Evolutionary conservation across 2,888 invertebrate species (phyloP), one percentile per base, ranked within the genome.

Genomic region (Nomada hirtipes): DNA sequence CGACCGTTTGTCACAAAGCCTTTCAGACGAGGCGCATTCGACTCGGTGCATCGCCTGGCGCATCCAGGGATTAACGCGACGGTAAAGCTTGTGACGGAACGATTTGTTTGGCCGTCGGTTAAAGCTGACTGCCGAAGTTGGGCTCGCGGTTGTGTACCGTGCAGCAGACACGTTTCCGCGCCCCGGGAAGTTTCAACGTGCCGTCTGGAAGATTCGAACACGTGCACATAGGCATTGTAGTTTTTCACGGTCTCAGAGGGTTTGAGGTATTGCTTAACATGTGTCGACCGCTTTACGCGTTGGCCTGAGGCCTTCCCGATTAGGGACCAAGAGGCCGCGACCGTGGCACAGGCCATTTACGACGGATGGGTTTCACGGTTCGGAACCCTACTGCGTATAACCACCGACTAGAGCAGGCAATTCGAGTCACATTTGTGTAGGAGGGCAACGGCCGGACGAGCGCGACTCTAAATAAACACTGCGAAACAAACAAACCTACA

Each of bases 371-470:
- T 65, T 3, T n/a, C 42, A 0, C 53, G 61, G 7, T 74, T 60
- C 15, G 50, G 67, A 1, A 47, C 67, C 7, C 52, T 60, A 3
- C 4, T 74, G 4, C 67, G 67, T 9, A 29, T 74, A 3, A 68
- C 67, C 1, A 69, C 69, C 0, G 63, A 76, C 9, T 61, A 69
- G 18, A 61, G 75, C 0, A 26, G 75, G 1, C 75, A 76, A 9
- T 76, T 69, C 9, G 47, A 69, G 18, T 69, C 63, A 0, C 26
- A 18, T 4, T 18, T 61, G 60, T 61, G 20, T 20, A 20, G 20
- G 20, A 20, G 20, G 20, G 20, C 20, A 20, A 20, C 20, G 20
- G 20, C 20, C 20, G 20, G 20, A 20, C 20, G 20, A 20, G 20
- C 20, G 20, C 20, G 20, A 20, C 20, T 20, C 20, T 20, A 20